Base-by-base conservation (phyloP, 2,797 vertebrate genomes). In the Urophycis tenuis region DNA sequence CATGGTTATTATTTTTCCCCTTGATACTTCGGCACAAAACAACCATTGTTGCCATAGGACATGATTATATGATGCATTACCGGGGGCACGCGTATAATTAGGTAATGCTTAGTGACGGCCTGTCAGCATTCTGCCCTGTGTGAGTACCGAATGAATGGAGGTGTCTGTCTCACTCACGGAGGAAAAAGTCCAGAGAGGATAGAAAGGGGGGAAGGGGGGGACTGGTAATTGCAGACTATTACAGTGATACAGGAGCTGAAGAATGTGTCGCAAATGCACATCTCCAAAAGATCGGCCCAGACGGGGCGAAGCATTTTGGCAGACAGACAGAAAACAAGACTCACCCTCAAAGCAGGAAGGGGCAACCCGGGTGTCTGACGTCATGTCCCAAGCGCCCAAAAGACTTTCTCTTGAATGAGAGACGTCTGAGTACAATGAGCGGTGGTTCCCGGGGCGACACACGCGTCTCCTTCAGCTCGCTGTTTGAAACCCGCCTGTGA, bases 191-290 rank as follows among this genome's bases (percentile, higher is more conserved):
- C 72, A 81, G 76, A 72, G 80, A 79, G 83, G 85, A 77, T 73
- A 76, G 75, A 74, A 12, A 71, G 34, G 29, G 29, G 76, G 78
- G 34, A n/a, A n/a, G 76, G 78, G 75, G 82, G 71, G 74, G 74
- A 71, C 29, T 78, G 22, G 35, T 92, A 91, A 93, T 92, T 91
- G 89, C 80, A 87, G 87, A 83, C 84, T 92, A 79, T 78, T 64
- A 9, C 45, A 10, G 83, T 91, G 90, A 92, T 89, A 85, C 79
- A 87, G 76, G 77, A 85, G 83, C 75, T 1, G 36, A 90, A 84
- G 88, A 90, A 93, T 92, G 87, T 80, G 81, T 89, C 89, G 85
- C 85, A 86, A 79, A 77, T 85, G 85, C 84, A 88, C 78, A 75
- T 83, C 84, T 84, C 82, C 84, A 25, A 19, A 60, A 60, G 83